Percentiles rank a stretch among this genome's conserved stretches.
These are phyloP conservation scores for Ormyrus labotus DNA, from an alignment of 2,888 invertebrate species.

Conservation along the genomic window DNA sequence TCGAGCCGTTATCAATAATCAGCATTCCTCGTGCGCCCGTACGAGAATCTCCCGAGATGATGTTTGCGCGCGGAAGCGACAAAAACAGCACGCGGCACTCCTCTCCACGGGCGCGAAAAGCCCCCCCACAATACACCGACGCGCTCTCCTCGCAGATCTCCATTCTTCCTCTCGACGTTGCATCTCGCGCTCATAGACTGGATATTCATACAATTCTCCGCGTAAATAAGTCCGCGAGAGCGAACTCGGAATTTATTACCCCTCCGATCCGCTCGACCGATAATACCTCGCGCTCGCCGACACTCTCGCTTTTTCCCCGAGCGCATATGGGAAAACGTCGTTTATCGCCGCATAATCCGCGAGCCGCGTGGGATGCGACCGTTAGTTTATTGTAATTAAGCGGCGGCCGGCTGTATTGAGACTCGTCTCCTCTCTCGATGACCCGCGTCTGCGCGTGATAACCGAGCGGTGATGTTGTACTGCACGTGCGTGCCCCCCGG, in stretches of 20 bases:
- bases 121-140: too few relatives aligned
- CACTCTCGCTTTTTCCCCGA: conserved; percentile 13
- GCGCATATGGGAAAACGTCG: conserved; percentile 46
- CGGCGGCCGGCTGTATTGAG: conserved; percentile 11
- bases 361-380: conserved; percentile 42
- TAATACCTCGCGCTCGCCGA: conserved; percentile 18
- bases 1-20: too few relatives aligned
- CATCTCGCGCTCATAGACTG: too few relatives aligned
- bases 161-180: too few relatives aligned
- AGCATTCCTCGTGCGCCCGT: too few relatives aligned
- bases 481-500: neutral
- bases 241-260: conserved; percentile 42
- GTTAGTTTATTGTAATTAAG: conserved; percentile 50
- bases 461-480: neutral
- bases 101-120: too few relatives aligned
- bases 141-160: too few relatives aligned
- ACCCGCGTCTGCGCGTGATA: neutral
- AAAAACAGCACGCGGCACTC: too few relatives aligned
- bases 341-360: conserved; percentile 27
- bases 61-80: too few relatives aligned
- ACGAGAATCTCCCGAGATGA: too few relatives aligned
- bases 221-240: conserved; percentile 33
- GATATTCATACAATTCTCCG: neutral
- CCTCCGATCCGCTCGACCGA: conserved; percentile 36
- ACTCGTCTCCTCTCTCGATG: neutral